Evolutionary conservation across 2,888 invertebrate genomes (phyloP).

Genomic region (Argyra leucocephala): DNA sequence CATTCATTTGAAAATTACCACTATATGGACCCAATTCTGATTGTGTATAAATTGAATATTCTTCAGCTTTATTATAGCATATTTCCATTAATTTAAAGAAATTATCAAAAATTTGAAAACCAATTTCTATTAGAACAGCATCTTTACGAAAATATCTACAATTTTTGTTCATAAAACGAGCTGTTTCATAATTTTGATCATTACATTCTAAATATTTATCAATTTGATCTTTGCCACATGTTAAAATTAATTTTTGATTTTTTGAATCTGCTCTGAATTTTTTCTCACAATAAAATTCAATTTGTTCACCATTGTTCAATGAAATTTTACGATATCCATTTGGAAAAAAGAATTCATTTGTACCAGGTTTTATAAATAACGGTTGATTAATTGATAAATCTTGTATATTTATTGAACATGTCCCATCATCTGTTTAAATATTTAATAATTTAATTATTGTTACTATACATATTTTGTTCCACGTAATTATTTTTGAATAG

Average conservation of each 20-base stretch:
- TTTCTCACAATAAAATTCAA: conserved; percentile 30
- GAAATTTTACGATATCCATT: conserved; percentile 27
- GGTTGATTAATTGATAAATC: conserved; percentile 48
- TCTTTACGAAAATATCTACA: conserved; percentile 31
- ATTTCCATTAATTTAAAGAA: conserved; percentile 40
- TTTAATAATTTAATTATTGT: not conserved
- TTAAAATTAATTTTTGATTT: conserved; percentile 28
- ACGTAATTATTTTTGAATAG: too few species aligned
- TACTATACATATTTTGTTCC: too few species aligned
- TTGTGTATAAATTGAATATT: conserved; percentile 40
- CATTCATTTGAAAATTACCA: conserved; percentile 40
- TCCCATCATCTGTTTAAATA: not conserved
- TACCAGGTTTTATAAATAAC: conserved; percentile 44
- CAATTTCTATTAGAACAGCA: conserved; percentile 34
- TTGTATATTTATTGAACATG: not conserved
- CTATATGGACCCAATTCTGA: conserved; percentile 41
- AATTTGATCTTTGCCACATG: conserved; percentile 30
- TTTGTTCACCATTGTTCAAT: conserved; percentile 26
- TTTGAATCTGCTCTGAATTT: conserved; percentile 23
- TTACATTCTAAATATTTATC: conserved; percentile 26
- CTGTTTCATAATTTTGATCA: conserved; percentile 29
- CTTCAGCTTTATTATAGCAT: conserved; percentile 39
- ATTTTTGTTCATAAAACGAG: conserved; percentile 28
- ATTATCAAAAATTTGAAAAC: conserved; percentile 31
- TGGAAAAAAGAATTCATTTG: conserved; percentile 28